Percentiles rank a stretch among this genome's conserved stretches.
These are phyloP conservation scores for Rhodophaea formosa DNA, from an alignment of 2,888 invertebrate species.

Conservation along the genomic window DNA sequence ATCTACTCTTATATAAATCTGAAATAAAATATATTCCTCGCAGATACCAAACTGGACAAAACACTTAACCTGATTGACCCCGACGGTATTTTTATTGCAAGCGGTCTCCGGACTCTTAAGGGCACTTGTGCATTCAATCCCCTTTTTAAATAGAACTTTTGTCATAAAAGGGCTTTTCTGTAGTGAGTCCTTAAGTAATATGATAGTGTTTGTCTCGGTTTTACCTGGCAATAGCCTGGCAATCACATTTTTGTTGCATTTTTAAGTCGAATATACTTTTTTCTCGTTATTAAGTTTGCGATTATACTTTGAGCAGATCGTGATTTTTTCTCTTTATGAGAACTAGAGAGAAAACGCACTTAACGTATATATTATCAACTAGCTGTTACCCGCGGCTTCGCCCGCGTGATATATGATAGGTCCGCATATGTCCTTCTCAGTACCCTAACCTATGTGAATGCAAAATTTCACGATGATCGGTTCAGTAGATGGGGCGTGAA, in stretches of 20 bases:
- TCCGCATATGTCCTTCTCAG: too few relatives aligned
- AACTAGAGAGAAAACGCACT: too few relatives aligned
- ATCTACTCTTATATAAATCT: slow-evolving; percentile 58
- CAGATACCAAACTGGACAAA: slow-evolving; percentile 54
- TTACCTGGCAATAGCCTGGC: not conserved
- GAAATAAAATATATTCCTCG: slow-evolving; percentile 56
- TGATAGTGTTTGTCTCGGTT: slow-evolving; percentile 26
- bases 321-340: not conserved
- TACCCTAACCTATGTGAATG: too few relatives aligned
- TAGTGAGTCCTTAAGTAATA: slow-evolving; percentile 24
- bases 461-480: too few relatives aligned
- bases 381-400: too few relatives aligned
- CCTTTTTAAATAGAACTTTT: slow-evolving; percentile 39
- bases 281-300: not conserved
- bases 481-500: too few relatives aligned
- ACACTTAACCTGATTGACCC: slow-evolving; percentile 74
- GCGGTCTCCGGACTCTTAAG: slow-evolving; percentile 43
- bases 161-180: slow-evolving; percentile 39
- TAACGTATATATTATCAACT: too few relatives aligned
- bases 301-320: not conserved
- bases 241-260: not conserved
- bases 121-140: slow-evolving; percentile 44
- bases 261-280: not conserved
- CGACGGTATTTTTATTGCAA: slow-evolving; percentile 69
- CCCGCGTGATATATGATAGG: too few relatives aligned